Evolutionary conservation across 2,888 invertebrate genomes (phyloP), one percentile per base, ranked within the genome.

Genomic region (Lepetodrilus schrolli): DNA sequence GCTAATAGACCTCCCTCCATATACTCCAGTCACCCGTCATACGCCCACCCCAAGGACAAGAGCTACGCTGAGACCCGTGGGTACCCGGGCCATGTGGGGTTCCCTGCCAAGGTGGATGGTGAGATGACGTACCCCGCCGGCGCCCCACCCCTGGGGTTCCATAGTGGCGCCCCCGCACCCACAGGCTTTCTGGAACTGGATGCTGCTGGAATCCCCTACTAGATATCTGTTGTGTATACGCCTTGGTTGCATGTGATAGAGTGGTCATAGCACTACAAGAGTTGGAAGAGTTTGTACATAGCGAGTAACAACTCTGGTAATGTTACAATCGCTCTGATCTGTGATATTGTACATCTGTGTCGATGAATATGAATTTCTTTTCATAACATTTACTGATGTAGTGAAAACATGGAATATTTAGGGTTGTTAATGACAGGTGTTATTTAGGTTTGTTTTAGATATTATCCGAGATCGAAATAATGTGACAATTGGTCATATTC

Each of bases 11-110:
- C 86, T 2, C 88, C 89, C 0, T 90, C 90, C 4, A 78, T 88
- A 34, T 90, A 90, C 84, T 87, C 89, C 0, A 87, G 88, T n/a
- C 90, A 90, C 66, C 89, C 89, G 23, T 87, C 88, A 4, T 90
- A 90, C 76, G 87, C 88, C 68, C 89, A 88, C 80, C 88, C 89
- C 4, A 75, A 80, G 2, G 90, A 89, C 72, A 83, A 83, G 47
- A 82, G 83, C 43, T 89, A 89, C 73, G 84, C 84, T 10, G 83
- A 87, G 20, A 85, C 86, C 65, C 75, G 88, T 7, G 84, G 84
- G 13, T 90, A 90, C 75, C 88, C 88, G 0, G 89, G 89, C 4
- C 83, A 82, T 66, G 73, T 81, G 3, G 82, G 82, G 4, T 85
- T 78, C 74, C 81, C 84, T 4, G 75, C 83, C 37, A 49, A 72